These are phyloP conservation scores for Drosophila nikananu DNA, from an alignment of 1,140 invertebrate species.

Conservation along the genomic window DNA sequence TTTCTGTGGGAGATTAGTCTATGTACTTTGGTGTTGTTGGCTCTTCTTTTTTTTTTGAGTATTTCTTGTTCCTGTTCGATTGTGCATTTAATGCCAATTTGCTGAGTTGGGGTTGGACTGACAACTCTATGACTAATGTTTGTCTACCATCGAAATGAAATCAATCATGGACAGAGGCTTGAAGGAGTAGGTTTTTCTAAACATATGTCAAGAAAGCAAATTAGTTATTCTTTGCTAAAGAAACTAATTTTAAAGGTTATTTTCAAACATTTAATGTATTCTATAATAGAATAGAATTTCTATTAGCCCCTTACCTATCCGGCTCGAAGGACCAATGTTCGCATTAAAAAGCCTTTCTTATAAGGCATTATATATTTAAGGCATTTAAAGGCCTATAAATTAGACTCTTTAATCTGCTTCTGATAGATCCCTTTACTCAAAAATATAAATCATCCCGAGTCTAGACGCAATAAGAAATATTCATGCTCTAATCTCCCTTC, in stretches of 20 bases:
- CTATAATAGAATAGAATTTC: too few relatives aligned
- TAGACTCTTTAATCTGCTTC: neutral
- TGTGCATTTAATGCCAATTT: slow-evolving; percentile 78
- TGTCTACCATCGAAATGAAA: slow-evolving; percentile 44
- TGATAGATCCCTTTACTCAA: neutral
- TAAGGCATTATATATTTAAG: neutral
- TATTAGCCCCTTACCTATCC: too few relatives aligned
- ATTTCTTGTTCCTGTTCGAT: slow-evolving; percentile 52
- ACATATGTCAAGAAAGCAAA: neutral
- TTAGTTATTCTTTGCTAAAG: too few relatives aligned
- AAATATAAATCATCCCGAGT: slow-evolving; percentile 30
- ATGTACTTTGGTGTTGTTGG: slow-evolving; percentile 26
- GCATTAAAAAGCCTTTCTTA: too few relatives aligned
- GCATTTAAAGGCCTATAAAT: too few relatives aligned
- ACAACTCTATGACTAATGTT: slow-evolving; percentile 59
- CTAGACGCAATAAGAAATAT: slow-evolving; percentile 44
- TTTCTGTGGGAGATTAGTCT: slow-evolving; percentile 63
- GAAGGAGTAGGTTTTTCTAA: neutral
- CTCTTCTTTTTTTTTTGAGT: slow-evolving; percentile 18
- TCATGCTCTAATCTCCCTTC: slow-evolving; percentile 11
- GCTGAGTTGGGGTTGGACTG: slow-evolving; percentile 27
- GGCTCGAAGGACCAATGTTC: neutral
- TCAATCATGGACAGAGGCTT: slow-evolving; percentile 53
- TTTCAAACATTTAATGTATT: too few relatives aligned
- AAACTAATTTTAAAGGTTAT: neutral